Evolutionary conservation across 2,797 vertebrate genomes (phyloP).

Genomic region (Chlorospingus flavigularis): DNA sequence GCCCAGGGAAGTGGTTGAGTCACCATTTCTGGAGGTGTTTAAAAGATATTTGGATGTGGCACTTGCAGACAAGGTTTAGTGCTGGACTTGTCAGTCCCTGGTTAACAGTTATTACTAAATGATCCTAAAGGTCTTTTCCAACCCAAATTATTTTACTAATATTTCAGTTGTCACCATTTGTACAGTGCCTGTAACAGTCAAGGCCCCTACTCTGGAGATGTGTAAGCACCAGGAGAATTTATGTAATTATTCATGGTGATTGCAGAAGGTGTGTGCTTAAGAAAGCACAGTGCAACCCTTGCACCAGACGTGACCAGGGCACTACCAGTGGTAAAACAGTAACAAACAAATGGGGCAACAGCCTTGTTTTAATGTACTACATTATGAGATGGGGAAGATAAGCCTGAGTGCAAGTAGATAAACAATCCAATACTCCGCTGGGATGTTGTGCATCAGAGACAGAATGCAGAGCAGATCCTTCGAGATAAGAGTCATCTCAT

Average conservation of each 20-base stretch:
- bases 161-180: not conserved
- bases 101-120: not conserved
- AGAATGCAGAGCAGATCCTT: constrained; percentile 55
- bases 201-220: not conserved
- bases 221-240: not conserved
- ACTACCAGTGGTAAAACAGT: constrained; percentile 19
- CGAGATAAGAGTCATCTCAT: constrained; percentile 61
- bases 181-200: not conserved
- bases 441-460: constrained; percentile 51
- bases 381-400: constrained; percentile 67
- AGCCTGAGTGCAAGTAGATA: constrained; percentile 65
- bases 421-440: constrained; percentile 65
- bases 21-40: not conserved
- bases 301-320: not conserved
- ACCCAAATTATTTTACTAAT: not conserved
- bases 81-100: not conserved
- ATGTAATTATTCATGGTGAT: not conserved
- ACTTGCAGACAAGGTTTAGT: not conserved
- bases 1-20: not conserved
- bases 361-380: constrained; percentile 60
- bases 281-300: not conserved
- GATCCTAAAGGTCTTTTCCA: not conserved
- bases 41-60: not conserved
- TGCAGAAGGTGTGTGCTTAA: not conserved
- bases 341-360: constrained; percentile 47